Evolutionary conservation across 2,888 invertebrate species (phyloP), one percentile per base, ranked within the genome.

Genomic region (Neria commutata): DNA sequence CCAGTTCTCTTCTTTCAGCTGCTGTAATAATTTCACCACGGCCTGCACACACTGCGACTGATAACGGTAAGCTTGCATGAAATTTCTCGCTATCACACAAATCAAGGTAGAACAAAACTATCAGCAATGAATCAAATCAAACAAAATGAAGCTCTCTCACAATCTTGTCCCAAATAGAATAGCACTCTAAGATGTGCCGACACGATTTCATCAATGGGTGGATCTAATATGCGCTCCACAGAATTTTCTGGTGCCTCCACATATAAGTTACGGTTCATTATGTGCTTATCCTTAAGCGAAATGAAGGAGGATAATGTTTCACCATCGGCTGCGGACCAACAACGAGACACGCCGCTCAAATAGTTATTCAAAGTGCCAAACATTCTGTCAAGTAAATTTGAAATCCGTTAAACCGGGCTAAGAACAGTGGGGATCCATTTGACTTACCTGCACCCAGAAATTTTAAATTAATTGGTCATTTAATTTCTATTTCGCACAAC

Each of bases 1-100:
- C 98, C 98, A 99, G 80, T 98, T 98, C 73, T 95, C 95, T 68
- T 98, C 98, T 69, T 94, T 95, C 68, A 93, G 90, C 33, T 87
- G 83, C 79, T 95, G 94, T 49, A 98, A 84, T 54, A 95, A 85
- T 77, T 92, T 92, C 0, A 90, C 90, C 47, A 95, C 88, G 0
- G 87, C 85, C 67, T 92, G 91, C 0, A 92, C 90, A 68, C 92
- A 87, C 5, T 86, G 83, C 67, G 90, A 89, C 77, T 97, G 96
- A 64, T 89, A 85, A 63, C 87, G 87, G 75, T 92, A 95, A 0
- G 95, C 94, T 54, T 86, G 86, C 73, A 86, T 78, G 63, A 85
- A 89, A 64, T 87, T 85, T 2, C 77, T 71, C 2, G 78, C 78
- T 78, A n/a, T n/a, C n/a, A n/a, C n/a, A n/a, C n/a, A n/a, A n/a